Evolutionary conservation across 2,113 vertebrate genomes (phyloP), one percentile per base, ranked within the genome.

Genomic region (Melanerpes formicivorus): DNA sequence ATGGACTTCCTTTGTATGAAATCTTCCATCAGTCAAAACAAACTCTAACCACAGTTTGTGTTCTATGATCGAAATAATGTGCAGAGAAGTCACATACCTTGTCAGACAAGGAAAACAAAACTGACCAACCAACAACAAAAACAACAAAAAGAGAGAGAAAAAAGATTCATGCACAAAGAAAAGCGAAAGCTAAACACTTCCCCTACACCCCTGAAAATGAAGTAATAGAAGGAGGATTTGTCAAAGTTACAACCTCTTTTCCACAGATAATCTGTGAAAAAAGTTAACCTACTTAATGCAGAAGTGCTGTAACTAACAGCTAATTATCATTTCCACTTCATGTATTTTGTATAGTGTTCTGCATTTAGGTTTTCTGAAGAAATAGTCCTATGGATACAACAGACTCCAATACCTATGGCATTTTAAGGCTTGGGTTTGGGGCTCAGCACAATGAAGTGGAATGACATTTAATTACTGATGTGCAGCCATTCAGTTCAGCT

Each of bases 391-490:
- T 42, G 84, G 85, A 92, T 97, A 96, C 67, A 97, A 95, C 93
- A 97, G 83, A 97, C 96, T 97, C 92, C 95, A 95, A 84, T 84
- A 86, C 58, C 96, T 96, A 96, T 62, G 50, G 96, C 95, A 98
- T 97, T 98, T 98, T 96, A 96, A 96, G 95, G 93, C 58, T 54
- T 95, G 70, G 71, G 97, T 97, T 98, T 98, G 97, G 96, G 96
- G 94, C 96, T 97, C 97, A 96, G 95, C 97, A 98, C 98, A 98
- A 97, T 98, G 97, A 98, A 97, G 95, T 97, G 97, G 98, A 98
- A 98, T 98, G 98, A 98, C 98, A 98, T 98, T 98, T 98, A 98
- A 98, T 98, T 98, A 98, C 98, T 98, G 98, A 98, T 98, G 97
- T 98, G 98, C 97, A 99, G 97, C 98, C 98, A 98, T 98, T 98